phyloP scores from a whole-genome alignment of 2,797 vertebrate genomes.

The Aldrovandia affinis region DNA sequence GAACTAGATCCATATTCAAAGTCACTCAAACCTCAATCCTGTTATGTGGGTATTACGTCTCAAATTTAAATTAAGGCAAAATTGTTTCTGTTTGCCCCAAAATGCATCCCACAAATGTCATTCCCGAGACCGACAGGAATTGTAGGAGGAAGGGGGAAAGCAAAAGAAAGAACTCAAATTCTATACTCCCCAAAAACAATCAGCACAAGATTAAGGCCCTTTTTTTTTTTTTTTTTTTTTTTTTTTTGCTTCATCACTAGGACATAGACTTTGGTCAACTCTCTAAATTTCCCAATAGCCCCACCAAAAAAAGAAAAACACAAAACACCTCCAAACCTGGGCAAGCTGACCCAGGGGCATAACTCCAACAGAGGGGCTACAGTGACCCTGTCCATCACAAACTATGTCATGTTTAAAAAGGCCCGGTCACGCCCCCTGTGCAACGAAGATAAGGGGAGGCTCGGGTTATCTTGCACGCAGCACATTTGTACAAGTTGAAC shows the following conservation, averaged over 20 bases:
- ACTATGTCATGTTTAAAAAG: constrained; percentile 20
- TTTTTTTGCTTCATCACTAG: neutral
- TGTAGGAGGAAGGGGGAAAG: neutral
- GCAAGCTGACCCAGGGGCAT: constrained; percentile 46
- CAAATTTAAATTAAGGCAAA: constrained; percentile 25
- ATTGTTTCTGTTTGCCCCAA: neutral
- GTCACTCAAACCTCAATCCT: neutral
- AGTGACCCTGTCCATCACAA: constrained; percentile 39
- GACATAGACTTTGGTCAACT: constrained; percentile 60
- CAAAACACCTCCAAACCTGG: neutral
- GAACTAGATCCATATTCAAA: constrained; percentile 28
- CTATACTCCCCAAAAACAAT: constrained; percentile 45
- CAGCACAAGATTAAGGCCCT: constrained; percentile 57
- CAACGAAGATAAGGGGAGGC: constrained; percentile 60
- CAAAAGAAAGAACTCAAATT: neutral
- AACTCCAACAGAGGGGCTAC: constrained; percentile 40
- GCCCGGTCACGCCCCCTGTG: constrained; percentile 34
- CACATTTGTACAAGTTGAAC: constrained; percentile 43
- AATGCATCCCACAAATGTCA: neutral
- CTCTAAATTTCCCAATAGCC: constrained; percentile 1
- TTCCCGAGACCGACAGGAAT: neutral
- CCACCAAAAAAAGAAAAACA: neutral
- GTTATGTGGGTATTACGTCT: neutral
- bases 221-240: neutral
- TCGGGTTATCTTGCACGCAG: constrained; percentile 55